Base-by-base conservation (phyloP, 1,140 invertebrate genomes). In the Calliopsis andreniformis region DNA sequence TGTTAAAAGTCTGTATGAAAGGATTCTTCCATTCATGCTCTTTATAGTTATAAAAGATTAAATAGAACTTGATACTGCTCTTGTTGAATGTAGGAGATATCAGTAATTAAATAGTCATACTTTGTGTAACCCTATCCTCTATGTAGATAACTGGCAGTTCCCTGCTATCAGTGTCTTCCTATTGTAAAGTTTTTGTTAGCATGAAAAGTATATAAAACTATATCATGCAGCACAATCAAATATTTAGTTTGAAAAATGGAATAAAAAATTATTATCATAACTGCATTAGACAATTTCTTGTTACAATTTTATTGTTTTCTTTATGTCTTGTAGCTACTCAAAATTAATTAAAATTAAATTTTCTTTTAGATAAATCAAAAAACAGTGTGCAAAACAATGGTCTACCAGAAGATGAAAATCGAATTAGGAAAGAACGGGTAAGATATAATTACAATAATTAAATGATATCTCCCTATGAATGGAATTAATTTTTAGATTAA, bases 371-470 rank as follows among this genome's bases (percentile, higher is more conserved):
- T 16, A 80, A 62, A 55, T 45, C 39, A 35, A 83, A 66, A n/a
- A 70, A 45, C 45, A 72, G 10, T 39, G 35, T 67, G 18, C 32
- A 72, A 68, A 83, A 56, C 77, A 80, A 76, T 62, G 82, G 78
- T 69, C 77, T 84, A 84, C 59, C 59, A 20, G 69, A 84, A 7
- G 25, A 51, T 7, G 67, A 84, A 45, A 78, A 64, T 70, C 64
- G 45, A 42, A 25, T 32, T 64, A 63, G 55, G 6, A 79, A 80
- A 4, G 72, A 86, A 68, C 67, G 80, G 75, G 83, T 86, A 63
- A 85, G 80, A 67, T 30, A 49, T 20, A 10, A 56, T 72, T 47
- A 2, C 55, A 16, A 73, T 45, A 35, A 47, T 58, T 35, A 30
- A n/a, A 53, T 58, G 1, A n/a, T 14, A 42, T 25, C 32, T 23